Evolutionary conservation across 1,140 invertebrate species (phyloP).

Genomic region (Bombus cullumanus): DNA sequence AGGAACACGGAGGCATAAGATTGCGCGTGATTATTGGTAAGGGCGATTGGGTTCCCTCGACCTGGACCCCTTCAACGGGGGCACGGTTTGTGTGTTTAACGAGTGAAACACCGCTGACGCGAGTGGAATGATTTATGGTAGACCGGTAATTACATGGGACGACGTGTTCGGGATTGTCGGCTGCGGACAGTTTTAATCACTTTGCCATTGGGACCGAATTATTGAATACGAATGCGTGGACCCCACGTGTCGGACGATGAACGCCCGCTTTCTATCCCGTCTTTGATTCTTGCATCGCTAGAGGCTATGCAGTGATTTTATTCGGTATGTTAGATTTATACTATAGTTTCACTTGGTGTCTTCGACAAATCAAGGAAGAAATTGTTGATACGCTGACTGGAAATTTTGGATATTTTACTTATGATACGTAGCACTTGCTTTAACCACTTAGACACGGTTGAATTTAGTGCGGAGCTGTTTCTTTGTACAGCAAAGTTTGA

Average conservation of each 20-base stretch:
- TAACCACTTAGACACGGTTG: too few relatives aligned
- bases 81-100: constrained; percentile 49
- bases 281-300: background rate
- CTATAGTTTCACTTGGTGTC: too few relatives aligned
- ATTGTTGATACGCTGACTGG: too few relatives aligned
- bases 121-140: constrained; percentile 37
- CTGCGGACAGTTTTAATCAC: constrained; percentile 32
- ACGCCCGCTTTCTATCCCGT: too few relatives aligned
- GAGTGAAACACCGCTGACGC: constrained; percentile 27
- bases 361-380: too few relatives aligned
- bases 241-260: background rate
- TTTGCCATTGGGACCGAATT: constrained; percentile 24
- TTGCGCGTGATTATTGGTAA: constrained; percentile 26
- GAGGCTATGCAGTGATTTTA: background rate
- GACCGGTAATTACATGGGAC: constrained; percentile 20
- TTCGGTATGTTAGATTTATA: too few relatives aligned
- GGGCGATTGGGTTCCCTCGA: too few relatives aligned
- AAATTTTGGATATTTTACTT: too few relatives aligned
- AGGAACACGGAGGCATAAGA: background rate
- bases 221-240: constrained; percentile 25
- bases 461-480: too few relatives aligned
- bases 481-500: too few relatives aligned
- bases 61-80: background rate
- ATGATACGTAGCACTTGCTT: too few relatives aligned
- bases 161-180: constrained; percentile 43